Conservation (phyloP, 2,113 vertebrate genomes). For the Pogonocichla stellata region DNA sequence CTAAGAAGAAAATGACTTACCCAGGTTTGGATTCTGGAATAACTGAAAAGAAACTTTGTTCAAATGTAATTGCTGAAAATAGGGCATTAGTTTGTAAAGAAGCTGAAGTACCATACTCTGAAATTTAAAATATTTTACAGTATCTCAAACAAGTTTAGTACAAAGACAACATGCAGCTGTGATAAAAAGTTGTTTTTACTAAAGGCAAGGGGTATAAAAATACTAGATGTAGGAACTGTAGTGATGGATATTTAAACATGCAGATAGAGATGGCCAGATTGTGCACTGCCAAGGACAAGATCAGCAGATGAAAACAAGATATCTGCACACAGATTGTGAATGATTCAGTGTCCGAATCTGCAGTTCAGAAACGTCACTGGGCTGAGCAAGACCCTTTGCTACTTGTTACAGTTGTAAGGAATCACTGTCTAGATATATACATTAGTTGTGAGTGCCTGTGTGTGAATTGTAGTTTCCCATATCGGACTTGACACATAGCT, state of each 20-base stretch:
- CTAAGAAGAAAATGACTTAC: slow-evolving; percentile 10
- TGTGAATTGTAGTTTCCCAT: not conserved
- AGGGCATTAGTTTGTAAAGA: not conserved
- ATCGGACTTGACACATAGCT: not conserved
- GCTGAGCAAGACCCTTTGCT: not conserved
- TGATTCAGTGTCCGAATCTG: not conserved
- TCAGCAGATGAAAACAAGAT: not conserved
- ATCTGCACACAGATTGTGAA: not conserved
- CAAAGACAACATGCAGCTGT: not conserved
- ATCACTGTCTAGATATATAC: accelerated
- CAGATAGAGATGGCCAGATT: not conserved
- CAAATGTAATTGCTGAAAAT: not conserved
- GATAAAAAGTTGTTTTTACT: not conserved
- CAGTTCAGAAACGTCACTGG: not conserved
- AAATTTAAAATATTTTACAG: not conserved
- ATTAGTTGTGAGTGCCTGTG: not conserved
- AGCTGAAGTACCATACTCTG: not conserved
- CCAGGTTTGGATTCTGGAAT: not conserved
- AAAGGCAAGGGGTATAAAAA: not conserved
- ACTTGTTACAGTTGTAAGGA: not conserved
- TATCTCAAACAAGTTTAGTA: not conserved
- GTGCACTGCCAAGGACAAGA: not conserved
- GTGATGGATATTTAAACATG: not conserved
- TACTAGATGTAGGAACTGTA: not conserved
- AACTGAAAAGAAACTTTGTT: slow-evolving; percentile 16